Base-by-base conservation (phyloP, 2,113 vertebrate species). In the Myocastor coypus region DNA sequence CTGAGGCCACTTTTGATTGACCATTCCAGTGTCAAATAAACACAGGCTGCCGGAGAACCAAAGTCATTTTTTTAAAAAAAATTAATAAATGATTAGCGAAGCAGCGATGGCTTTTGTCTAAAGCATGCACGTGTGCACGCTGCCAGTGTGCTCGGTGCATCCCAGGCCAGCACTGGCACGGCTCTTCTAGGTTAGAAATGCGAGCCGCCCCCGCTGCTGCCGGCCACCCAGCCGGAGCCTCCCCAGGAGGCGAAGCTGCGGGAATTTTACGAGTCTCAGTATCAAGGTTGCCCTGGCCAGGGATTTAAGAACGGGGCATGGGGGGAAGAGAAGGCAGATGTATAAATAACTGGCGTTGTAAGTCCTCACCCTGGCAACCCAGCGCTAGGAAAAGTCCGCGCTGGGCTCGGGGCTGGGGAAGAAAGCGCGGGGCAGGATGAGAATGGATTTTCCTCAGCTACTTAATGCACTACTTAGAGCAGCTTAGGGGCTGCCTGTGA, bases 401-500 rank as follows among this genome's bases (percentile, higher is more conserved):
- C 99, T 98, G 98, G 98, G 98, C 98, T 99, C 99, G 99, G 98
- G 98, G 99, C 98, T 99, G 98, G 98, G 98, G 98, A 99, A 99
- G 98, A 98, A 99, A 99, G 98, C 98, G 94, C 98, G 98, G 98
- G 98, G 98, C 98, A 98, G 98, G 98, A 99, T 98, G 98, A 98
- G 98, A 98, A 98, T 99, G 99, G 99, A 98, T 99, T 99, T 99
- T 99, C 98, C 98, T 99, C 98, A 98, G 98, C 98, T 99, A 98
- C 98, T 99, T 99, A 99, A 99, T 99, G 98, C 99, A 99, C 98
- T 99, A 99, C 99, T 99, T 99, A 99, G 99, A 99, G 99, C 98
- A 98, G 99, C 99, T 99, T 99, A 98, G 98, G 98, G 98, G 96
- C 98, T 98, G 98, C 96, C 83, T 97, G 98, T 96, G 98, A 94